phyloP scores from a whole-genome alignment of 2,888 invertebrate species.

The Ophraella communa region DNA sequence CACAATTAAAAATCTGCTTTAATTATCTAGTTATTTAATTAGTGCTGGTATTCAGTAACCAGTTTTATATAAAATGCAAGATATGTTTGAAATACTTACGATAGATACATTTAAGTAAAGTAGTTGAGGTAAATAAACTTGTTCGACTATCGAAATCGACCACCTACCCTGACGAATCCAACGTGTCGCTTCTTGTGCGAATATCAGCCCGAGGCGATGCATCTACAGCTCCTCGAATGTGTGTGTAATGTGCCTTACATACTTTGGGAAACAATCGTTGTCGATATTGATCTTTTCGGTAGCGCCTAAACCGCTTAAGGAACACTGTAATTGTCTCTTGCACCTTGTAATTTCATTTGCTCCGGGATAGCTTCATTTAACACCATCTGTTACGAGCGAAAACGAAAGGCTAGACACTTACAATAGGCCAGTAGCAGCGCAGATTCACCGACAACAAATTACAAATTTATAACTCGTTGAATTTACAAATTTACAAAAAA shows the following conservation, averaged over 20 bases:
- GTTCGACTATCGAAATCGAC: neutral
- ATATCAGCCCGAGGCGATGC: constrained; percentile 4
- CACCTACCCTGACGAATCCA: constrained; percentile 3
- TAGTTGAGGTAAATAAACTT: neutral
- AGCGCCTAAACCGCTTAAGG: constrained; percentile 51
- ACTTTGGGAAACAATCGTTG: constrained; percentile 51
- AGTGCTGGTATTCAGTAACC: too few species aligned
- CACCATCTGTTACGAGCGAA: constrained; percentile 47
- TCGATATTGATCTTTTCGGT: constrained; percentile 50
- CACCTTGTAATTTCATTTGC: constrained; percentile 55
- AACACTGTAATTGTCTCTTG: constrained; percentile 51
- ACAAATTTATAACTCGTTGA: too few species aligned
- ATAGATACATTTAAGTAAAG: neutral
- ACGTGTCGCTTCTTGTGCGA: neutral
- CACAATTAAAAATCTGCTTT: too few species aligned
- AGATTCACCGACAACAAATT: neutral
- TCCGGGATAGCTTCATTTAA: constrained; percentile 53
- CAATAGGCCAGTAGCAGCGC: neutral
- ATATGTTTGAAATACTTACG: too few species aligned
- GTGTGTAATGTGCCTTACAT: constrained; percentile 27
- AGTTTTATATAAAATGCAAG: too few species aligned
- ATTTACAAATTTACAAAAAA: too few species aligned
- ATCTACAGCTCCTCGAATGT: constrained; percentile 12
- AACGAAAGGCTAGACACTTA: neutral
- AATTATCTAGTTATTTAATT: too few species aligned